Evolutionary conservation across 2,888 invertebrate genomes (phyloP), one percentile per base, ranked within the genome.

Genomic region (Diplolepis rosae): DNA sequence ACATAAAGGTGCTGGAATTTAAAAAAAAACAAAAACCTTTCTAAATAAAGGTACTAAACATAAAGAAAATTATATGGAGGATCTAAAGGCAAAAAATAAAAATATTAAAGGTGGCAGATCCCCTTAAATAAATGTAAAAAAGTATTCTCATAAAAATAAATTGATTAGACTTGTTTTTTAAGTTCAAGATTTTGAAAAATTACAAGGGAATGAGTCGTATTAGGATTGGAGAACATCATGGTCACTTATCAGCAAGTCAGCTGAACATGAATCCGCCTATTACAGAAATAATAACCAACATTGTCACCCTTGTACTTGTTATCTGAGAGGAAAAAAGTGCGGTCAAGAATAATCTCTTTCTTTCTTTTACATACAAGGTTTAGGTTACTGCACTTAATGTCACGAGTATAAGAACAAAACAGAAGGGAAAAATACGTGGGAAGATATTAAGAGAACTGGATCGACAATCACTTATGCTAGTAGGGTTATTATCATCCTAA

Each of bases 261-360:
- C 79, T 82, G 80, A 72, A 73, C 77, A 73, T 75, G 50, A 15
- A 27, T 42, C 32, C 27, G 68, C 22, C 42, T 30, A 5, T 39
- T 61, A 65, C 45, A 65, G 27, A 28, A 76, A 75, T 73, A 73
- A 77, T 74, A 69, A 70, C 70, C 51, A 70, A 67, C 71, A 81
- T 74, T 77, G 79, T 77, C 80, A 74, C 70, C 73, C 72, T 72
- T 71, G 69, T 69, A 72, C 74, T 74, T 68, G 74, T 78, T 80
- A 82, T 79, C 79, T 75, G 72, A 69, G 74, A 76, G 79, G 75
- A 80, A 80, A 79, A 78, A 80, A 79, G 76, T 69, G 73, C 75
- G 73, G 77, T 75, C 68, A 80, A 74, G 82, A 82, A 80, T 78
- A 77, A 76, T 79, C 73, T 74, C 73, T 68, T 72, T 48, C 4